These are phyloP conservation scores for Oscheius sp. DNA, from an alignment of 2,888 invertebrate genomes.

Conservation along the genomic window DNA sequence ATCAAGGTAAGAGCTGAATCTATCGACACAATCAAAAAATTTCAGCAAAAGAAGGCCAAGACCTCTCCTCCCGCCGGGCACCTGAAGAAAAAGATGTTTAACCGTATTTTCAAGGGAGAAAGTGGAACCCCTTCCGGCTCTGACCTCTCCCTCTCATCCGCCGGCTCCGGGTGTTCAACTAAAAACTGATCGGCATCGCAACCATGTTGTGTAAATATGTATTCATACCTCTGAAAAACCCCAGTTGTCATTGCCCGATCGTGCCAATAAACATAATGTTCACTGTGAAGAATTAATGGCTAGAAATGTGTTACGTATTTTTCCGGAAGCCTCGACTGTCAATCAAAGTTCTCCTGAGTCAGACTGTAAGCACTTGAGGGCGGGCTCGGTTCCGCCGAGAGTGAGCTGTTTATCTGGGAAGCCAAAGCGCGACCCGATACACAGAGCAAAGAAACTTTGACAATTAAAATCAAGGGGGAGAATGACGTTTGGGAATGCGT, in stretches of 20 bases:
- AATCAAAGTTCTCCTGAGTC: not conserved
- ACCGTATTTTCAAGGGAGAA: slow-evolving; percentile 14
- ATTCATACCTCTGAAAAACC: not conserved
- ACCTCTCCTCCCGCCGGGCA: slow-evolving; percentile 6
- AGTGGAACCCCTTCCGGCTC: slow-evolving; percentile 30
- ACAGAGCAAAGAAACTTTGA: slow-evolving; percentile 2
- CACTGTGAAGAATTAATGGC: not conserved
- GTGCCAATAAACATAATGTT: slow-evolving; percentile 28
- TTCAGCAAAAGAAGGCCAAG: slow-evolving; percentile 24
- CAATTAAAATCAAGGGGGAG: not conserved
- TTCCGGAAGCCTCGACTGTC: not conserved
- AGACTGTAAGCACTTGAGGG: slow-evolving; percentile 22
- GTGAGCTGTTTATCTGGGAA: slow-evolving; percentile 9
- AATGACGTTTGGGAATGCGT: not conserved
- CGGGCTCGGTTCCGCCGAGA: slow-evolving; percentile 18
- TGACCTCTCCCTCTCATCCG: slow-evolving; percentile 26
- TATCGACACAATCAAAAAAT: not conserved
- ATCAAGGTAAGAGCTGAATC: slow-evolving; percentile 22
- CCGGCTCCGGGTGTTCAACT: not conserved
- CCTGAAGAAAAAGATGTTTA: slow-evolving; percentile 26
- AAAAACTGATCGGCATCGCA: slow-evolving; percentile 13
- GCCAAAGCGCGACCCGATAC: slow-evolving; percentile 2
- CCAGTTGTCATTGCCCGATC: slow-evolving; percentile 35
- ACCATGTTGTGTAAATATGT: slow-evolving; percentile 13
- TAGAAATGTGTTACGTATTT: not conserved